phyloP scores from a whole-genome alignment of 2,797 vertebrate genomes.

The Arctocebus calabarensis region DNA sequence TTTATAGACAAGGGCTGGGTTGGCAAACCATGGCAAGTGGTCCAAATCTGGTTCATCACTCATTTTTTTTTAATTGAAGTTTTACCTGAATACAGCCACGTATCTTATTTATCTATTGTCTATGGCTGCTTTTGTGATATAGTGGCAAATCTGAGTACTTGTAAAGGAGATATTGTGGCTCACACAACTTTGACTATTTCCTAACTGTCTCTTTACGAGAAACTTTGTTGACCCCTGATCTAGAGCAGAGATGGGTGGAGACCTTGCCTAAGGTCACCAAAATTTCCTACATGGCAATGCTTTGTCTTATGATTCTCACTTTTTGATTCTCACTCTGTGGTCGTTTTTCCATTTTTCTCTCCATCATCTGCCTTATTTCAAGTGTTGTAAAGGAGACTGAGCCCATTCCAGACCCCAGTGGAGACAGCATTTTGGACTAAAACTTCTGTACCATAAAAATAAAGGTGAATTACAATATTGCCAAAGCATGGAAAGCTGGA shows the following conservation, averaged over 20 bases:
- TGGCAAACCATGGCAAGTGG: background rate
- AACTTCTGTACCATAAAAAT: constrained; percentile 58
- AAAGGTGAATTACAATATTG: constrained; percentile 60
- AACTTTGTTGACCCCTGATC: background rate
- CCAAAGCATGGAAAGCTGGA: constrained; percentile 58
- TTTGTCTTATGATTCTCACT: background rate
- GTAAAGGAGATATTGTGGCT: background rate
- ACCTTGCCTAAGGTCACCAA: constrained; percentile 1
- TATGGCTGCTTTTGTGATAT: background rate
- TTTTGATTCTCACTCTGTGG: background rate
- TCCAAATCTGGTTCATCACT: background rate
- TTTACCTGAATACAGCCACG: background rate
- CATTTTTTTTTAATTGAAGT: background rate
- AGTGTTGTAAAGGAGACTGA: constrained; percentile 35
- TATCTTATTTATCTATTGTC: background rate
- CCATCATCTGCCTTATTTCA: background rate
- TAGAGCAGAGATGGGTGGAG: background rate
- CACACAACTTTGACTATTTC: background rate
- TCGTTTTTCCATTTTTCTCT: constrained; percentile 1
- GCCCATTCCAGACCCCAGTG: background rate
- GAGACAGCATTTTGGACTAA: constrained; percentile 50
- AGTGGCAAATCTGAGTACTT: background rate
- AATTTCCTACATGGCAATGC: background rate
- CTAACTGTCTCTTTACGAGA: background rate
- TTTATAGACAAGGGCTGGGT: background rate